phyloP scores from a whole-genome alignment of 2,888 invertebrate genomes.

The Gymnosoma rotundatum region DNA sequence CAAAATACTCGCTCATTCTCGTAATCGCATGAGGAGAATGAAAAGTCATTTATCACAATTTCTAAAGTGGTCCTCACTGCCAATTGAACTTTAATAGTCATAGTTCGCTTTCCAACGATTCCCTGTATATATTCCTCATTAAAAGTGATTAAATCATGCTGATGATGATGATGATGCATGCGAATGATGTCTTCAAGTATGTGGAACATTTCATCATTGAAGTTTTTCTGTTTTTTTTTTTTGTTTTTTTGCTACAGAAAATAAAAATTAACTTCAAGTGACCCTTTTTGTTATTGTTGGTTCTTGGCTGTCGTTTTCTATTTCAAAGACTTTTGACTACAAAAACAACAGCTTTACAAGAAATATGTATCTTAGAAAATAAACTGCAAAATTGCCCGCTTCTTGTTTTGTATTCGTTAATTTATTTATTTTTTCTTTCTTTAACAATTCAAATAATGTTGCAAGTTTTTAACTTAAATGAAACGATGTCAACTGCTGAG shows the following conservation, averaged over 20 bases:
- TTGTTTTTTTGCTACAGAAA: constrained; percentile 1
- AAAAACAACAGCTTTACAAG: not conserved
- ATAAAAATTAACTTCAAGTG: constrained; percentile 60
- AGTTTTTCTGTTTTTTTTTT: not conserved
- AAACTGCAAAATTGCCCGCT: constrained; percentile 1
- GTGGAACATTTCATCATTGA: constrained; percentile 43
- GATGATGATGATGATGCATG: constrained; percentile 21
- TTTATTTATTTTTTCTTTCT: not conserved
- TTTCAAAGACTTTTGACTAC: constrained; percentile 17
- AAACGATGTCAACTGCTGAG: constrained; percentile 59
- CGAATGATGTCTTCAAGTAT: constrained; percentile 44
- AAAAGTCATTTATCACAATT: constrained; percentile 25
- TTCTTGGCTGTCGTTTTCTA: constrained; percentile 23
- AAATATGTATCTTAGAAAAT: not conserved
- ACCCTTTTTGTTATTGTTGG: constrained; percentile 58
- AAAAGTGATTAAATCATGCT: constrained; percentile 22
- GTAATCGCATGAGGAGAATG: not conserved
- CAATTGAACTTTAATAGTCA: constrained; percentile 47
- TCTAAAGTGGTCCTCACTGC: constrained; percentile 34
- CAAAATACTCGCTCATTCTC: not conserved
- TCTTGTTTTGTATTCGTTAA: not conserved
- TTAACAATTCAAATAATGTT: constrained; percentile 40
- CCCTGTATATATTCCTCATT: not conserved
- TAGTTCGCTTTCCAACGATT: constrained; percentile 8
- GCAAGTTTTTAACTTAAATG: constrained; percentile 24